These are phyloP conservation scores for Leucophora obtusa DNA, from an alignment of 2,888 invertebrate species.

Conservation along the genomic window DNA sequence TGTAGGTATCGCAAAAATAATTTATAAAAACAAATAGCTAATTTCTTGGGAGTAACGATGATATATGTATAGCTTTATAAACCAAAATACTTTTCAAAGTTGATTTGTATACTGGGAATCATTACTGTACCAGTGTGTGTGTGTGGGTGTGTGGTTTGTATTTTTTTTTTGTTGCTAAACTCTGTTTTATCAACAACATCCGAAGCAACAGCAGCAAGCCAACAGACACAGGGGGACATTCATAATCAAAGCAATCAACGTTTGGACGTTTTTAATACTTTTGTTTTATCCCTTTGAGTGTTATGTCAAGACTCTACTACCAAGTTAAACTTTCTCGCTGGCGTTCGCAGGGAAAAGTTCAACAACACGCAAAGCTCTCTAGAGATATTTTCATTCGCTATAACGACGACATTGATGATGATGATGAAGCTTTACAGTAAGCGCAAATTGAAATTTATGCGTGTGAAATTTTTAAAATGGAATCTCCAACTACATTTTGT, in stretches of 20 bases:
- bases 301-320: slow-evolving; percentile 54
- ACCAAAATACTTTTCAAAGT: not conserved
- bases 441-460: slow-evolving; percentile 62
- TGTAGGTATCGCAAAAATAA: too few species aligned
- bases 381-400: slow-evolving; percentile 53
- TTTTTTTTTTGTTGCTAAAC: slow-evolving; percentile 11
- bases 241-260: slow-evolving; percentile 76
- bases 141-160: not conserved
- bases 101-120: slow-evolving; percentile 18
- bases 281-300: slow-evolving; percentile 70
- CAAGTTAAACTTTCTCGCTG: slow-evolving; percentile 54
- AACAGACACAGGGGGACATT: slow-evolving; percentile 57
- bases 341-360: slow-evolving; percentile 51
- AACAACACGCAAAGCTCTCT: slow-evolving; percentile 61
- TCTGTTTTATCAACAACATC: slow-evolving; percentile 30
- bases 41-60: too few species aligned
- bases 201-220: slow-evolving; percentile 22
- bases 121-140: not conserved
- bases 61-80: too few species aligned
- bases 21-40: too few species aligned
- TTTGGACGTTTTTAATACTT: slow-evolving; percentile 77
- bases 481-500: slow-evolving; percentile 34
- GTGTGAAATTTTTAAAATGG: slow-evolving; percentile 50
- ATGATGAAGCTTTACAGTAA: slow-evolving; percentile 39
- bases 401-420: slow-evolving; percentile 27